These are phyloP conservation scores for Leptinotarsa texana DNA, from an alignment of 1,140 invertebrate genomes.

Conservation along the genomic window DNA sequence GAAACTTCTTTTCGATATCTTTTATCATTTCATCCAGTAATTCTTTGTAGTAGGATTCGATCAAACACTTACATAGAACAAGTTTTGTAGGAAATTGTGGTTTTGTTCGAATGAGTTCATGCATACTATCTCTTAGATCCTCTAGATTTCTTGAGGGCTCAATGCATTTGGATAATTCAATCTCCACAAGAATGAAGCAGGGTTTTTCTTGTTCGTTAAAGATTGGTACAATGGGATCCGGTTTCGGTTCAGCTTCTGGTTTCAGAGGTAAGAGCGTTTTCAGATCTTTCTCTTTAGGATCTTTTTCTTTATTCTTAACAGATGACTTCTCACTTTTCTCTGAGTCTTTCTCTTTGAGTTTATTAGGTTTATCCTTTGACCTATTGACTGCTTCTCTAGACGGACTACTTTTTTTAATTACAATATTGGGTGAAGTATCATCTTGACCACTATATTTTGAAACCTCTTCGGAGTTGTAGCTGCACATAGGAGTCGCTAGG, in stretches of 20 bases:
- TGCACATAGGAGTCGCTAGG: conserved; percentile 41
- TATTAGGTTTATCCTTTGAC: conserved; percentile 32
- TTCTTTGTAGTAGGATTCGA: background rate
- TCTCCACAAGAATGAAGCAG: conserved; percentile 46
- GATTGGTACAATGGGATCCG: conserved; percentile 43
- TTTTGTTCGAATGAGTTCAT: background rate
- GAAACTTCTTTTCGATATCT: conserved; percentile 25
- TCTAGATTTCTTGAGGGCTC: conserved; percentile 36
- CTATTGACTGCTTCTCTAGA: conserved; percentile 23
- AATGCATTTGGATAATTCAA: conserved; percentile 44
- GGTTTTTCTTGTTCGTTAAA: conserved; percentile 44
- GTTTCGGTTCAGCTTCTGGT: conserved; percentile 14
- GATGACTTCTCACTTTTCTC: conserved; percentile 34
- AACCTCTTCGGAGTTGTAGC: conserved; percentile 45
- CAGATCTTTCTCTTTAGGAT: background rate
- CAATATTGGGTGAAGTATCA: background rate
- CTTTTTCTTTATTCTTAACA: conserved; percentile 7
- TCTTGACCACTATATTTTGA: conserved; percentile 34
- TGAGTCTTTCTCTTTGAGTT: conserved; percentile 27
- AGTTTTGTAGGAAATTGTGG: background rate
- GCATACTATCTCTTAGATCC: conserved; percentile 35
- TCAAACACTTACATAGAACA: background rate
- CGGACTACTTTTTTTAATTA: background rate
- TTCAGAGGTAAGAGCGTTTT: background rate
- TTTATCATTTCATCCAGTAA: conserved; percentile 18